Percentiles rank a stretch among this genome's conserved stretches.
These are phyloP conservation scores for Ceratina australensis DNA, from an alignment of 1,140 invertebrate genomes.

Conservation along the genomic window DNA sequence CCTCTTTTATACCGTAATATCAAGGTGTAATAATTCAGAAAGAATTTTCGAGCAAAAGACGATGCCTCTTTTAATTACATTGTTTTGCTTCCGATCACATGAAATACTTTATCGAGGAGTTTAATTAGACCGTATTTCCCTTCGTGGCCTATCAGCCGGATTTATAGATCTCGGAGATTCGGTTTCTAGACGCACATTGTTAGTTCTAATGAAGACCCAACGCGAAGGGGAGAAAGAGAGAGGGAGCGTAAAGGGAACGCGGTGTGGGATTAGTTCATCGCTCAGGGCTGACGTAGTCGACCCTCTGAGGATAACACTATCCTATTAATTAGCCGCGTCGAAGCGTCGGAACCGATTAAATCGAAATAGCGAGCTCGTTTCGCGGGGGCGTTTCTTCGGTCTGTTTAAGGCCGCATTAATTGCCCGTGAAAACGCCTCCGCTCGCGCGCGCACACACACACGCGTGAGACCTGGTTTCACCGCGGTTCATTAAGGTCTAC, in stretches of 20 bases:
- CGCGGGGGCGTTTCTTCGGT: slow-evolving; percentile 50
- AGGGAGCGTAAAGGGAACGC: neutral
- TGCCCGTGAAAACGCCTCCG: slow-evolving; percentile 66
- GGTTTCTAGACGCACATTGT: neutral
- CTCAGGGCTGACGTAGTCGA: slow-evolving; percentile 8
- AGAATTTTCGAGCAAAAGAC: too few relatives aligned
- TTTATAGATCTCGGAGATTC: slow-evolving; percentile 1
- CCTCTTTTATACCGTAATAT: neutral
- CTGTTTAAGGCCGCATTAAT: slow-evolving; percentile 64
- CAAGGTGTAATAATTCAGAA: neutral
- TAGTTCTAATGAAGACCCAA: slow-evolving; percentile 40
- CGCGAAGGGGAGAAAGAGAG: neutral
- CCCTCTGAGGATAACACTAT: slow-evolving; percentile 21
- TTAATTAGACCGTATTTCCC: neutral
- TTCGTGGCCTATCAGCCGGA: neutral
- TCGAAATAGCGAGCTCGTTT: slow-evolving; percentile 39
- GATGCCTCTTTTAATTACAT: too few relatives aligned
- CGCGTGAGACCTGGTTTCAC: slow-evolving; percentile 50
- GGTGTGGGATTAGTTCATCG: slow-evolving; percentile 15
- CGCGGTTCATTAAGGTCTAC: slow-evolving; percentile 63
- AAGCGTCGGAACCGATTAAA: slow-evolving; percentile 52
- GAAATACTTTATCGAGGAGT: neutral
- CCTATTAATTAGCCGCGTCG: slow-evolving; percentile 37
- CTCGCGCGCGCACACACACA: slow-evolving; percentile 26
- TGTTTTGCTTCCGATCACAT: neutral